phyloP scores from a whole-genome alignment of 2,113 vertebrate genomes.

The Sebastes fasciatus region DNA sequence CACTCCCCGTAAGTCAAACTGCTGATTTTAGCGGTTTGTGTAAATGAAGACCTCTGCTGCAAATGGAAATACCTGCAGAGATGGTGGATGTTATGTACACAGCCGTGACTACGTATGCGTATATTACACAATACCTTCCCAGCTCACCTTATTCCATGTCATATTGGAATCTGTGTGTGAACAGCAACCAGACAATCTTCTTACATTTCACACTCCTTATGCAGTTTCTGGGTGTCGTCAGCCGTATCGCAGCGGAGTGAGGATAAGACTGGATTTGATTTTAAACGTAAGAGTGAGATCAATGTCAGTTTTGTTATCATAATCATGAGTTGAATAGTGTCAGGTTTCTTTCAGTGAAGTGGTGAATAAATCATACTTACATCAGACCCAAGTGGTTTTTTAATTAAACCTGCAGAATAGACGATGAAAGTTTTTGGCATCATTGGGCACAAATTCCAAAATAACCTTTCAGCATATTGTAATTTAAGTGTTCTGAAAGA shows the following conservation, averaged over 20 bases:
- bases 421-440: no score
- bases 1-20: conserved; percentile 25
- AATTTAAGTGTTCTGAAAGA: no score
- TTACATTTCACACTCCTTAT: conserved; percentile 36
- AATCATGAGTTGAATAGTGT: conserved; percentile 5
- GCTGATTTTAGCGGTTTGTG: conserved; percentile 45
- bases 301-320: not conserved
- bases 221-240: conserved; percentile 7
- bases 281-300: not conserved
- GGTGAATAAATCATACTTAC: not conserved
- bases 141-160: conserved; percentile 3
- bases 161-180: conserved; percentile 41
- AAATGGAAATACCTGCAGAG: conserved; percentile 40
- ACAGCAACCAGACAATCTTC: conserved; percentile 28
- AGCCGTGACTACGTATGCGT: conserved; percentile 6
- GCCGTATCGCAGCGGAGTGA: not conserved
- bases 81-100: conserved; percentile 23
- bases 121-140: conserved; percentile 18
- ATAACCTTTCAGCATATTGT: no score
- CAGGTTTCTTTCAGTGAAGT: not conserved
- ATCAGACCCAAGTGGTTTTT: conserved; percentile 7
- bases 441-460: no score
- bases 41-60: conserved; percentile 38
- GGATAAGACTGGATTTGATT: conserved; percentile 8
- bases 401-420: not conserved